A percentile compares a stretch with the other conserved stretches of the same genome.
Evolutionary conservation across 2,888 invertebrate genomes (phyloP).

Genomic region (Yponomeuta sedellus): DNA sequence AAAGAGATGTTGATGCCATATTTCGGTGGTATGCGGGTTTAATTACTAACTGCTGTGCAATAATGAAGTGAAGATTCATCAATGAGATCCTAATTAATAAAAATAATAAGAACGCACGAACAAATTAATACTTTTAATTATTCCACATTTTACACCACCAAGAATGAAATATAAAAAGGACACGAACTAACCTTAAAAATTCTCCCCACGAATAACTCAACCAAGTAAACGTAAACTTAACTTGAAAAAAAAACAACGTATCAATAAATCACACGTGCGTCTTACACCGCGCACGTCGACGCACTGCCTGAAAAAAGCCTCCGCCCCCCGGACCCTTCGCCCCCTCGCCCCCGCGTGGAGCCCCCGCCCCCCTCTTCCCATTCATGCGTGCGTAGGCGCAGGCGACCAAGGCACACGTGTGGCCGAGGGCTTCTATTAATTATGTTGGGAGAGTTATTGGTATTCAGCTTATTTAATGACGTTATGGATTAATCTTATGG

Average conservation of each 20-base stretch:
- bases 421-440: conserved; percentile 11
- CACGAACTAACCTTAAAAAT: conserved; percentile 4
- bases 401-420: conserved; percentile 27
- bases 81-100: too few species aligned
- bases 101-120: too few species aligned
- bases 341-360: conserved; percentile 34
- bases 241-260: conserved; percentile 8
- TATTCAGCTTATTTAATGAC: conserved; percentile 2
- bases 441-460: conserved; percentile 1
- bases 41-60: too few species aligned
- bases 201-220: conserved; percentile 1
- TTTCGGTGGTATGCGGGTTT: too few species aligned
- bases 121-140: too few species aligned
- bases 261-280: conserved; percentile 37
- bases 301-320: conserved; percentile 76
- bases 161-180: not conserved
- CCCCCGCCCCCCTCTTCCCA: conserved; percentile 39
- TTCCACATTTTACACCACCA: too few species aligned
- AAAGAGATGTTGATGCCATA: too few species aligned
- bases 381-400: conserved; percentile 39
- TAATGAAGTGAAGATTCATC: too few species aligned
- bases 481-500: not conserved
- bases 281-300: conserved; percentile 44
- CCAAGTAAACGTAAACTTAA: conserved; percentile 15
- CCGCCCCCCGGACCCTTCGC: conserved; percentile 34